Conservation (phyloP, 2,888 invertebrate species). For the Campoplex capitator region DNA sequence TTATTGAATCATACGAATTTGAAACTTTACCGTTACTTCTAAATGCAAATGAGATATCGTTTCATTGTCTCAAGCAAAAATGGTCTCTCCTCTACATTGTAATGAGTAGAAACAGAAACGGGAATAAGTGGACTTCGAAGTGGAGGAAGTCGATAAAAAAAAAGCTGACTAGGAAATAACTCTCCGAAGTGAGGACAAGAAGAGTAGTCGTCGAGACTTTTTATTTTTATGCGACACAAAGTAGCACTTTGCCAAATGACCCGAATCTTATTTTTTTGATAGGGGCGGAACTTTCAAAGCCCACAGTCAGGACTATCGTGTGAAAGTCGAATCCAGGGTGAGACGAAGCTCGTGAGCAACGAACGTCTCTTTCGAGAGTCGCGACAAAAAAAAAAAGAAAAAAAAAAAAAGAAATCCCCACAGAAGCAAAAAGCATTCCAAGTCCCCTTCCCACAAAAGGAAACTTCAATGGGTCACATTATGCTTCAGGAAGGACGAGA, state of each 20-base stretch:
- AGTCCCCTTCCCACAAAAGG: slow-evolving; percentile 59
- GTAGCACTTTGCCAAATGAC: slow-evolving; percentile 85
- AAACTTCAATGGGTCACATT: slow-evolving; percentile 72
- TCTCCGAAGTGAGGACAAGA: slow-evolving; percentile 66
- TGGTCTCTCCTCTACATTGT: neutral
- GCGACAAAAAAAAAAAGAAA: neutral
- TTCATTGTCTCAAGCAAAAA: slow-evolving; percentile 21
- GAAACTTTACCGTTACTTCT: neutral
- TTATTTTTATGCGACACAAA: slow-evolving; percentile 83
- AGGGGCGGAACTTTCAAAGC: slow-evolving; percentile 49
- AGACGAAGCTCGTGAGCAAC: slow-evolving; percentile 61
- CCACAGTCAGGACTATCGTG: slow-evolving; percentile 63
- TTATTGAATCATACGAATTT: neutral
- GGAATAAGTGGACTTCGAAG: slow-evolving; percentile 17
- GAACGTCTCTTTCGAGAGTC: slow-evolving; percentile 55
- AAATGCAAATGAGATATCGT: slow-evolving; percentile 18
- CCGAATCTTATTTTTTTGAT: slow-evolving; percentile 81
- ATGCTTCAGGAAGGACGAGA: slow-evolving; percentile 70
- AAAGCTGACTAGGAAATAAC: slow-evolving; percentile 81
- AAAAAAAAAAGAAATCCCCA: slow-evolving; percentile 52
- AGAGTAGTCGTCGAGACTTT: slow-evolving; percentile 76
- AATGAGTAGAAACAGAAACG: slow-evolving; percentile 47
- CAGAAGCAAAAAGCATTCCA: slow-evolving; percentile 69
- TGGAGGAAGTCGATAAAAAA: slow-evolving; percentile 69
- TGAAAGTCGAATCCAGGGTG: slow-evolving; percentile 68